phyloP scores from a whole-genome alignment of 2,888 invertebrate species.

The Lithophane ornitopus region DNA sequence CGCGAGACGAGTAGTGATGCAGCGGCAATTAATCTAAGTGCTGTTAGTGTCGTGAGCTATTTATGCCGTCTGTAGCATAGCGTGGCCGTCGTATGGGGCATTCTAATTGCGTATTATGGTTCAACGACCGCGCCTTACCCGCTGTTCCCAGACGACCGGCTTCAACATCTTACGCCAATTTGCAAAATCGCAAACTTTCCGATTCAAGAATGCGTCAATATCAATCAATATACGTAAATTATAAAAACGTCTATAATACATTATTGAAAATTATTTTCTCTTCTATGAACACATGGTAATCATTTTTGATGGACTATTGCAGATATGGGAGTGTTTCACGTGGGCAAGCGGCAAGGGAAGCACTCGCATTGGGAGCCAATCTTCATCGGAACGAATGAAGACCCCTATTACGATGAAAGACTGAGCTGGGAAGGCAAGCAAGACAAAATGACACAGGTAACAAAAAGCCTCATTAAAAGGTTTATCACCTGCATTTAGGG shows the following conservation, averaged over 20 bases:
- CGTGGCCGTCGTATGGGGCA: slow-evolving; percentile 86
- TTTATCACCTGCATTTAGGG: no score
- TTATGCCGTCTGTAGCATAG: slow-evolving; percentile 85
- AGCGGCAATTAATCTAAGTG: slow-evolving; percentile 83
- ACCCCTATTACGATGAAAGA: slow-evolving; percentile 97
- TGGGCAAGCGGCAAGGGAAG: slow-evolving; percentile 94
- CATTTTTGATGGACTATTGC: slow-evolving; percentile 62
- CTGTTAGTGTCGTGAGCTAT: slow-evolving; percentile 85
- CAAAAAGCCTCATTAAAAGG: background rate
- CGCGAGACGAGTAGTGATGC: slow-evolving; percentile 73
- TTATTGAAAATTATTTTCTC: slow-evolving; percentile 35
- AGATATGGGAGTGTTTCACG: slow-evolving; percentile 95
- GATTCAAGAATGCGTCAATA: slow-evolving; percentile 54
- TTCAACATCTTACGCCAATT: slow-evolving; percentile 82
- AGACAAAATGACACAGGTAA: slow-evolving; percentile 98
- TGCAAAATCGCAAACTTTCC: slow-evolving; percentile 80
- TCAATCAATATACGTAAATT: slow-evolving; percentile 55
- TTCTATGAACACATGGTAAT: slow-evolving; percentile 39
- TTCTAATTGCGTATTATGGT: slow-evolving; percentile 90
- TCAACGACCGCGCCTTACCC: slow-evolving; percentile 84
- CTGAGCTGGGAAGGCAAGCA: slow-evolving; percentile 98
- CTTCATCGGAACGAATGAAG: slow-evolving; percentile 96
- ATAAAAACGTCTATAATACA: slow-evolving; percentile 28
- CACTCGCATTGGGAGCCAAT: slow-evolving; percentile 98
- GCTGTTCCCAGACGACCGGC: slow-evolving; percentile 78